A percentile compares a stretch with the other conserved stretches of the same genome.
Evolutionary conservation across 2,113 vertebrate genomes (phyloP).

Genomic region (Galeopterus variegatus): DNA sequence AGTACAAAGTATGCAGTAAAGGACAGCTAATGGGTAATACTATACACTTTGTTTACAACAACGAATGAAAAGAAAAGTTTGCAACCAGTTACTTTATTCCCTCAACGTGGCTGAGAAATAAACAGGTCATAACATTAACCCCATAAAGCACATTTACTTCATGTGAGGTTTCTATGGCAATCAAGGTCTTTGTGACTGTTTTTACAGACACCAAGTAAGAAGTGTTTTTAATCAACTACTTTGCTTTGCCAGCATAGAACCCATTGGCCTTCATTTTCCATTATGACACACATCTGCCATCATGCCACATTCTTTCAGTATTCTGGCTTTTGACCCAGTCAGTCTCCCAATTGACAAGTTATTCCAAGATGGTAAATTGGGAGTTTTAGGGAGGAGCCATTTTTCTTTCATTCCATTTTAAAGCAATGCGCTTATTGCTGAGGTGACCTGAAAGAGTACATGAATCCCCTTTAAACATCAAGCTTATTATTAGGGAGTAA

Average conservation of each 20-base stretch:
- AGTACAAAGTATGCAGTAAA: too few species aligned
- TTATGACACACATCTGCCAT: neutral
- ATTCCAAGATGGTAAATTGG: neutral
- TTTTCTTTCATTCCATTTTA: conserved; percentile 53
- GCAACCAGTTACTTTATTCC: neutral
- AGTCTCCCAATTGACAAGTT: neutral
- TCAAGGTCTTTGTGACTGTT: neutral
- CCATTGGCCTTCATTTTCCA: neutral
- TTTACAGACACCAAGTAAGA: neutral
- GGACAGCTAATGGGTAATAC: neutral
- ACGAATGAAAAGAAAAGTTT: conserved; percentile 31
- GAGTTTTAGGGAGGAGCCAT: neutral
- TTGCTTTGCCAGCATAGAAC: neutral
- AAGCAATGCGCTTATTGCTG: conserved; percentile 28
- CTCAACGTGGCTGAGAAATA: neutral
- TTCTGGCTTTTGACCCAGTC: neutral
- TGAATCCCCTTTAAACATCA: neutral
- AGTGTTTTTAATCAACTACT: neutral
- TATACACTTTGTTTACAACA: conserved; percentile 3
- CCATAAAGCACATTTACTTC: neutral
- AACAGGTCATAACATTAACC: neutral
- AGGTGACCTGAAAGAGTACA: conserved; percentile 14
- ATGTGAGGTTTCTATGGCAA: neutral
- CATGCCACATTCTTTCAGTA: neutral
- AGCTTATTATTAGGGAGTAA: neutral